Percentiles rank a stretch among this genome's conserved stretches.
These are phyloP conservation scores for Cepaea nemoralis DNA, from an alignment of 1,140 invertebrate species.

Conservation along the genomic window DNA sequence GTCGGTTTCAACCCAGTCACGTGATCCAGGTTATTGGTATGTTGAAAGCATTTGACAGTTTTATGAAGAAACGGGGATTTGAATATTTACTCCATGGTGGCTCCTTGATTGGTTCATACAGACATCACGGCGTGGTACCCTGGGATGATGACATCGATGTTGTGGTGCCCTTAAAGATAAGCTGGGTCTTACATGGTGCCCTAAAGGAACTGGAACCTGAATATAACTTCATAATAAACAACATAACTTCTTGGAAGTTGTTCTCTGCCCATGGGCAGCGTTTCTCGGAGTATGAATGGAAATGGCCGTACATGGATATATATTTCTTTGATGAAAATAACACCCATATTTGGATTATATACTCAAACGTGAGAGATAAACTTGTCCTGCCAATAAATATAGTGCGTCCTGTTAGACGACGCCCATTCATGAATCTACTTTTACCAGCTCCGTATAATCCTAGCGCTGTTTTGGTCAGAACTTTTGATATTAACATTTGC, in stretches of 20 bases:
- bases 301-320: constrained; percentile 55
- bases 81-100: constrained; percentile 50
- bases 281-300: constrained; percentile 29
- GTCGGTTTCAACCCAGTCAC: too few relatives aligned
- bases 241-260: constrained; percentile 45
- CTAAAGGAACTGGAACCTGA: constrained; percentile 4
- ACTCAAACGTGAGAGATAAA: background rate
- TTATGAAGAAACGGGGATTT: constrained; percentile 1
- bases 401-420: constrained; percentile 43
- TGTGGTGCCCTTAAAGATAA: constrained; percentile 33
- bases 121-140: constrained; percentile 54
- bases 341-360: constrained; percentile 50
- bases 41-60: too few relatives aligned
- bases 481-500: constrained; percentile 31
- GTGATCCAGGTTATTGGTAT: too few relatives aligned
- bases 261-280: constrained; percentile 14
- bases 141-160: constrained; percentile 58
- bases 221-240: constrained; percentile 36
- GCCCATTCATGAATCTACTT: constrained; percentile 42
- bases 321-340: constrained; percentile 48
- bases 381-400: constrained; percentile 35
- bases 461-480: constrained; percentile 6
- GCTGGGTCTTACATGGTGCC: background rate
- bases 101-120: constrained; percentile 49
- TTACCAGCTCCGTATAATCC: constrained; percentile 45